phyloP scores from a whole-genome alignment of 2,113 vertebrate genomes.

The Eclectus roratus region DNA sequence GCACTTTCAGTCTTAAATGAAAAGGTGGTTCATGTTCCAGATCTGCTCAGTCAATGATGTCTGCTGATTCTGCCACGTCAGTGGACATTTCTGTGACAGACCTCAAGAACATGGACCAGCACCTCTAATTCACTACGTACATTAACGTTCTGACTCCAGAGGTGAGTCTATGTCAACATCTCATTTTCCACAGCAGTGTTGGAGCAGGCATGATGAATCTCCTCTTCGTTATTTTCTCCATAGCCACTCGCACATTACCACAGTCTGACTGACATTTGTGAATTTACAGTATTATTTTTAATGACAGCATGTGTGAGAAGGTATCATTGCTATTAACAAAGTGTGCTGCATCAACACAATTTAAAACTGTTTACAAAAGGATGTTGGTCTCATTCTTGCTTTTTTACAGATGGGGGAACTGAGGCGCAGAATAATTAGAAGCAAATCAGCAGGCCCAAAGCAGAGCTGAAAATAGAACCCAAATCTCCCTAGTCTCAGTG shows the following conservation, averaged over 20 bases:
- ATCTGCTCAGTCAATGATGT: not conserved
- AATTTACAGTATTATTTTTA: not conserved
- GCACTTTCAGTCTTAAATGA: not conserved
- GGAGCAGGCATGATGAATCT: not conserved
- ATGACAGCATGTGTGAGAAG: not conserved
- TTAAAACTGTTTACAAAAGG: slow-evolving; percentile 19
- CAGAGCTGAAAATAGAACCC: slow-evolving; percentile 31
- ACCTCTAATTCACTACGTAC: not conserved
- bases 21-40: not conserved
- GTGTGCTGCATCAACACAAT: not conserved
- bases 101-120: not conserved
- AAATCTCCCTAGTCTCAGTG: not conserved
- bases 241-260: not conserved
- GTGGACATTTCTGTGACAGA: not conserved
- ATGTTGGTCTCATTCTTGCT: not conserved
- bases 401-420: slow-evolving; percentile 1
- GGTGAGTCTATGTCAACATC: not conserved
- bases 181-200: not conserved
- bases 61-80: not conserved
- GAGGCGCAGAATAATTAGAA: slow-evolving; percentile 27
- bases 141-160: not conserved
- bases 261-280: not conserved
- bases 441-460: not conserved
- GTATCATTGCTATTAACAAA: slow-evolving; percentile 28
- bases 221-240: not conserved